Conservation (phyloP, 2,888 invertebrate species). For the Dysmachus trigonus region DNA sequence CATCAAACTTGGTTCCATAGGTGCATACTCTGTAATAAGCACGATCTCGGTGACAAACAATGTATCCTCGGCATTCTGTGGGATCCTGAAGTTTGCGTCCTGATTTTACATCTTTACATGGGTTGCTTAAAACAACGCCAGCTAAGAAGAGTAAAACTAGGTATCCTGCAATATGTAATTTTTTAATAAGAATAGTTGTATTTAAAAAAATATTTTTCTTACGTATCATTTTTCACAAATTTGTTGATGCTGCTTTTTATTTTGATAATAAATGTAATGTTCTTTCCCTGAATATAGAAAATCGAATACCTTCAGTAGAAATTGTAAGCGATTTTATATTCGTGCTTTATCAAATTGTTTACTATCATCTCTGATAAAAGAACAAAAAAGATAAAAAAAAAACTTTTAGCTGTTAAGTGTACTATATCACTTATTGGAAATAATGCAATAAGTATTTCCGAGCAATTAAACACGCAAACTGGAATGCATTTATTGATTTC, state of each 20-base stretch:
- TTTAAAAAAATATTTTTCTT: not conserved
- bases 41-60: not conserved
- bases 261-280: not conserved
- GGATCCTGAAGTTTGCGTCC: not conserved
- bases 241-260: not conserved
- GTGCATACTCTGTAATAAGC: not conserved
- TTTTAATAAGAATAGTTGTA: not conserved
- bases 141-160: not conserved
- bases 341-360: not conserved
- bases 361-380: not conserved
- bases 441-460: not conserved
- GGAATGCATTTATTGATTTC: not conserved
- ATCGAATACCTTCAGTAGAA: not conserved
- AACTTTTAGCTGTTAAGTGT: not conserved
- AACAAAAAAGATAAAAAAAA: not conserved
- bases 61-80: not conserved
- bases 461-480: too few relatives aligned
- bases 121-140: not conserved
- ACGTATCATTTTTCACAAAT: not conserved
- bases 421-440: not conserved
- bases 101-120: not conserved
- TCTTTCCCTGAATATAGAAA: not conserved
- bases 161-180: not conserved
- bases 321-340: not conserved
- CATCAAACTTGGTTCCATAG: not conserved